Base-by-base conservation (phyloP, 64 coral and sea anemone genomes). In the Cladopsammia gracilis region DNA sequence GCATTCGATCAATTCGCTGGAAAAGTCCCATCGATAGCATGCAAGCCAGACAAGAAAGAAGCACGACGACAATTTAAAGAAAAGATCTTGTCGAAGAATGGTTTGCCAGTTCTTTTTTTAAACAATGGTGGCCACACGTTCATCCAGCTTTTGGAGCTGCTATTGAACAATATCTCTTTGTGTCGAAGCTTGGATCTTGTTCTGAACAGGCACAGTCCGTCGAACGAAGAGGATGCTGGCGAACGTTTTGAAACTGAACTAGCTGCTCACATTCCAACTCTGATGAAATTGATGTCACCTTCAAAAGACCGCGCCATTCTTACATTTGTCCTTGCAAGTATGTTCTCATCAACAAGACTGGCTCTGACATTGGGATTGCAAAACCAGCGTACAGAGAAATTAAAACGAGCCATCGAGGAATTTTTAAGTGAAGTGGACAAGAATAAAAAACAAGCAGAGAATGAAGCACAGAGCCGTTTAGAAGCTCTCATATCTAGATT, bases 371-470 rank as follows among this genome's bases (percentile, higher is more conserved):
- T 89, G 72, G 87, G 87, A 60, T 26, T 76, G 87, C 54, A 64
- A 64, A 76, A 58, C 71, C 52, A 89, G 53, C 54, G 72, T 25
- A 89, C 71, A 62, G 54, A 60, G 13, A 64, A 76, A 64, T 62
- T 89, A 46, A 89, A 77, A 75, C 7, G 14, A 77, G 46, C 26
- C 1, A 62, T 89, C 25, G 48, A 76, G 24, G n/a, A 24, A 45
- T 76, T 89, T 89, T 50, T 89, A 10, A 89, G 53, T 89, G 87
- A 89, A 47, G 62, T 89, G 87, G 72, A 89, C 25, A 44, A 89
- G 56, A 89, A 77, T 23, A 23, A 66, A 60, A 56, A 89, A 48
- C 25, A 77, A 89, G 48, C 48, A 64, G 72, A 89, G n/a, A 64
- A 12, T 18, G 72, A 77, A 77, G 71, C 87, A 76, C 24, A 77